Conservation (phyloP, 2,113 vertebrate species). For the Plecturocebus donacophilus region DNA sequence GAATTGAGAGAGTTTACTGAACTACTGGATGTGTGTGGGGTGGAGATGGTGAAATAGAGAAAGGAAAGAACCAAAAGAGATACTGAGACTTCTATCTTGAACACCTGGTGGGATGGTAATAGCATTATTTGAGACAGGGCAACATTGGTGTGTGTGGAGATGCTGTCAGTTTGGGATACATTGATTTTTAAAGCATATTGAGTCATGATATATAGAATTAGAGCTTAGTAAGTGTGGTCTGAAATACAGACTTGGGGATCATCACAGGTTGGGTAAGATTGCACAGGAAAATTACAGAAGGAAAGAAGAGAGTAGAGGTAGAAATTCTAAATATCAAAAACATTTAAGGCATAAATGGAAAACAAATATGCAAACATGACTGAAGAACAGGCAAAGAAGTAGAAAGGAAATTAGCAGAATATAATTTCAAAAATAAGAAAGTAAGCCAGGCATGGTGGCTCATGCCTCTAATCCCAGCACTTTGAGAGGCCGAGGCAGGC, state of each 20-base stretch:
- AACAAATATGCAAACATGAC: not conserved
- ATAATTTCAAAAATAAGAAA: conserved; percentile 6
- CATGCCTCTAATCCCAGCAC: no score
- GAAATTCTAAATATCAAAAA: not conserved
- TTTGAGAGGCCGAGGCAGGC: no score
- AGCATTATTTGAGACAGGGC: not conserved
- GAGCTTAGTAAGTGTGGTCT: not conserved
- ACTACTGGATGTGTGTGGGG: not conserved
- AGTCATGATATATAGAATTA: not conserved
- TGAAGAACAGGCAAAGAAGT: not conserved
- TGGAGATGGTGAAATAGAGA: not conserved
- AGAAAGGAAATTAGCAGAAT: not conserved
- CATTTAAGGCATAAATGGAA: not conserved
- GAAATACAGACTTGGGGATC: not conserved
- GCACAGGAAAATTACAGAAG: not conserved
- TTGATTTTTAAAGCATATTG: not conserved
- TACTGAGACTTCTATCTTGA: not conserved
- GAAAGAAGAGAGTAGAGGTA: not conserved
- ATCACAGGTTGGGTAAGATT: not conserved
- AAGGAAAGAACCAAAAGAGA: not conserved
- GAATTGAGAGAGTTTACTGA: not conserved
- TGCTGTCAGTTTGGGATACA: not conserved
- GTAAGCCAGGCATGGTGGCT: not conserved
- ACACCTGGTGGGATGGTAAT: not conserved
- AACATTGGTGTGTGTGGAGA: not conserved